These are phyloP conservation scores for Agapornis roseicollis DNA, from an alignment of 2,113 vertebrate genomes.

Conservation along the genomic window DNA sequence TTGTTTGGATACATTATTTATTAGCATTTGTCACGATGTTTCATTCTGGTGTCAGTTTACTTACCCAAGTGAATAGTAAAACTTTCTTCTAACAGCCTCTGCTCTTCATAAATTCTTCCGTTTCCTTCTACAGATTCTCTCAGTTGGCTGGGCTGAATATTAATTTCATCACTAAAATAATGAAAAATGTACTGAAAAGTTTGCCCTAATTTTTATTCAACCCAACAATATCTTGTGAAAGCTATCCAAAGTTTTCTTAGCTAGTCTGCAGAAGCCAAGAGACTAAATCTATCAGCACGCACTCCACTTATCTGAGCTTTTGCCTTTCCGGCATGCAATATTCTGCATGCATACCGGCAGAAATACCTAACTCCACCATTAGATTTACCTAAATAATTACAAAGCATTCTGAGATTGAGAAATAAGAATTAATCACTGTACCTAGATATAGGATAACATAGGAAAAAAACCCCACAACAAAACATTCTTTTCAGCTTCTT, in stretches of 20 bases:
- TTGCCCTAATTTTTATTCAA: neutral
- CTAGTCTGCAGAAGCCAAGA: neutral
- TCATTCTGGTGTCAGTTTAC: neutral
- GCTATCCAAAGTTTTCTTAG: neutral
- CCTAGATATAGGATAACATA: neutral
- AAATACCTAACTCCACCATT: neutral
- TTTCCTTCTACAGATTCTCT: slow-evolving; percentile 82
- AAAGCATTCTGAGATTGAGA: neutral
- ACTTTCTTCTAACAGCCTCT: slow-evolving; percentile 93
- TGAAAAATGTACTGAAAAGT: neutral
- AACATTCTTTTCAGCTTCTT: neutral
- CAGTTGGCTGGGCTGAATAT: slow-evolving; percentile 88
- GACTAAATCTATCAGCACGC: neutral
- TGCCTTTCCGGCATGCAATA: neutral
- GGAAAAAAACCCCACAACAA: neutral
- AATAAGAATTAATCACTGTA: neutral
- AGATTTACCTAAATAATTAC: neutral
- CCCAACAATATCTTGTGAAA: neutral
- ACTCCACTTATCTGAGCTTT: neutral
- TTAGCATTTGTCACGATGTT: neutral
- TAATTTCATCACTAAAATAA: slow-evolving; percentile 91
- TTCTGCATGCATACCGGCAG: neutral
- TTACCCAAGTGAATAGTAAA: slow-evolving; percentile 97
- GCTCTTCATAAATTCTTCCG: slow-evolving; percentile 90
- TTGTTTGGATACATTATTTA: neutral